Evolutionary conservation across 2,888 invertebrate genomes (phyloP).

Genomic region (Sialis fuliginosa): DNA sequence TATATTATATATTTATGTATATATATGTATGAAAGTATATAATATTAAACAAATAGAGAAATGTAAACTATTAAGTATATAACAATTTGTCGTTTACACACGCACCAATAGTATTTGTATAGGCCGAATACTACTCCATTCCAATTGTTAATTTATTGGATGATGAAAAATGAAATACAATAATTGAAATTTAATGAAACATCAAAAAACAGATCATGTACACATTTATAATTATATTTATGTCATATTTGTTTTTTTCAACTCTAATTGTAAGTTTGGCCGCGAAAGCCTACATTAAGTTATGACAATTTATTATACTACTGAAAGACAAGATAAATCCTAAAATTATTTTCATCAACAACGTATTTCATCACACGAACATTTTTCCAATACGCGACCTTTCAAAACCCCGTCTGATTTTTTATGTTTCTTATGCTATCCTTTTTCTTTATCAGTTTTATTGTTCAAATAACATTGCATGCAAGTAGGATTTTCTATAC

Average conservation of each 20-base stretch:
- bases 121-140: no score
- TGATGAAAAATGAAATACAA: no score
- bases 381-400: constrained; percentile 12
- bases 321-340: no score
- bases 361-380: constrained; percentile 19
- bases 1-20: constrained; percentile 2
- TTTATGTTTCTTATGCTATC: constrained; percentile 18
- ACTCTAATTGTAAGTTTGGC: not conserved
- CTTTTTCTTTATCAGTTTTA: constrained; percentile 28
- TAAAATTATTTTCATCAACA: constrained; percentile 13
- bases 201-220: no score
- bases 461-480: constrained; percentile 54
- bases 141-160: no score
- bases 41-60: no score
- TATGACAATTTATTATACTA: no score
- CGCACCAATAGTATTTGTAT: no score
- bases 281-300: not conserved
- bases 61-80: no score
- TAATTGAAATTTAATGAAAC: no score
- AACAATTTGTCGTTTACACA: no score
- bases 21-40: constrained; percentile 4
- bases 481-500: constrained; percentile 52
- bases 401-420: constrained; percentile 6
- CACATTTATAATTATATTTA: not conserved
- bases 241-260: not conserved